Base-by-base conservation (phyloP, 2,113 vertebrate genomes). In the Camelus dromedarius region DNA sequence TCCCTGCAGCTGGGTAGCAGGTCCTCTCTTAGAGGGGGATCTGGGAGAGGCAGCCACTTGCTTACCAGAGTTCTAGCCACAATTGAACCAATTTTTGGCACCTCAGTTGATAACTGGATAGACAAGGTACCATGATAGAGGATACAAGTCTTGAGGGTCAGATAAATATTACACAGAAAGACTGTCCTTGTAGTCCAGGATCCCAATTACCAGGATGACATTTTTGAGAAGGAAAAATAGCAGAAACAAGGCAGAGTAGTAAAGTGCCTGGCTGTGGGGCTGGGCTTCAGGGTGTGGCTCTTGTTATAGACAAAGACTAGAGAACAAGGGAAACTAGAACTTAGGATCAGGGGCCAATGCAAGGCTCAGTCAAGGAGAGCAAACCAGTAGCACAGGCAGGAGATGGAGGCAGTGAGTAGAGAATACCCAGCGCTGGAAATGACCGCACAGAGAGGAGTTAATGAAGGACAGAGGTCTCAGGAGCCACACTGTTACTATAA, bases 81-180 rank as follows among this genome's bases (percentile, higher is more conserved):
- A 93, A 2, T 46, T 83, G 50, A 48, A 96, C 26, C 38, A 87
- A 82, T 72, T 28, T 22, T 58, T 70, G 62, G 1, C 28, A 91
- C 0, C 0, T 46, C 8, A 14, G 3, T 64, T 84, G 72, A 48
- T 66, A 72, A 16, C 12, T n/a, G 38, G 26, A 38, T 70, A 86
- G 8, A 56, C 20, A 64, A 93, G 20, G 69, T 72, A 46, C 6
- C n/a, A 82, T 52, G 35, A 30, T 12, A 52, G n/a, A 86, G 5
- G 22, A 82, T 58, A 87, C 8, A 66, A 10, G 48, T 50, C 73
- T 82, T 58, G 18, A 38, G 4, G 4, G 9, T 72, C 32, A n/a
- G 46, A 60, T 12, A 52, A 87, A 38, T 83, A 95, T 64, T 96
- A 38, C 4, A n/a, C 4, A n/a, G 24, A 93, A 91, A 72, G 56